Evolutionary conservation across 2,113 vertebrate species (phyloP), one percentile per base, ranked within the genome.

Genomic region (Pao palembangensis): DNA sequence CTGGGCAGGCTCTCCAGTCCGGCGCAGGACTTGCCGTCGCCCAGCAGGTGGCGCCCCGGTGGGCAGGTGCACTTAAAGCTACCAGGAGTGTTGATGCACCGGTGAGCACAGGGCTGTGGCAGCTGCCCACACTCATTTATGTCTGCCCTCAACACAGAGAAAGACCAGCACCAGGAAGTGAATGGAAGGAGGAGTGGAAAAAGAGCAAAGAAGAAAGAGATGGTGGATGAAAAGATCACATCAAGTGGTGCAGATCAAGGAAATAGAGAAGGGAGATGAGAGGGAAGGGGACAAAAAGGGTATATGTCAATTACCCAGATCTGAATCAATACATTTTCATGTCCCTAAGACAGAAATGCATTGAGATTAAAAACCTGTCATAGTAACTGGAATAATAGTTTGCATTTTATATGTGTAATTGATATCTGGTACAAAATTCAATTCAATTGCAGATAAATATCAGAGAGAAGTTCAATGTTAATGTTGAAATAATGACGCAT

Each of bases 41-140:
- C 95, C 87, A 98, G 89, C 84, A 99, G 91, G 63, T 93, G 91
- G 79, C 91, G 94, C 68, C 96, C 95, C 38, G 93, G 83, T 1
- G 93, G 95, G 92, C 97, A 99, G 77, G 89, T 46, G 90, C 96
- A 99, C 90, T 91, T 93, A 94, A 93, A 99, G 95, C 94, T 98
- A 92, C 96, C 94, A 0, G 93, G 94, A 70, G 83, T 94, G 94
- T 98, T 97, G 93, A 93, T 81, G 80, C 97, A 99, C 58, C 87
- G 93, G 91, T 94, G 89, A 60, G 94, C 97, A 83, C 97, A 99
- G 83, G 95, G 94, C 68, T 91, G 92, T 54, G 93, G 95, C 64
- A 92, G 90, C 82, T 90, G 91, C 81, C 96, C 93, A 69, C 97
- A 99, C 90, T 99, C 96, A 92, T 98, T 96, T 92, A 95, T 93